Evolutionary conservation across 2,113 vertebrate species (phyloP).

Genomic region (Brachionichthys hirsutus): DNA sequence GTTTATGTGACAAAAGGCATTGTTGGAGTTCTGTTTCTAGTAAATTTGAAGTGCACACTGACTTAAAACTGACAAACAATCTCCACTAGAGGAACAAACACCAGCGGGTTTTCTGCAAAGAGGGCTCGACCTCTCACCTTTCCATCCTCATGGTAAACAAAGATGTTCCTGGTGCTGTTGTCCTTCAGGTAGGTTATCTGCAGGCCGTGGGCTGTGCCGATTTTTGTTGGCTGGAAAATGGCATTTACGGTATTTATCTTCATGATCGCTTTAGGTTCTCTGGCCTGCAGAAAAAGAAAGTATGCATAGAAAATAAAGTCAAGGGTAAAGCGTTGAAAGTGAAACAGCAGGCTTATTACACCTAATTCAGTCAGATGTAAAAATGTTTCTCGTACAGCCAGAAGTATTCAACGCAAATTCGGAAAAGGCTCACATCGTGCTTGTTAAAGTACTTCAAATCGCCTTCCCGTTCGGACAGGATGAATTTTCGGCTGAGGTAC

Average conservation of each 20-base stretch:
- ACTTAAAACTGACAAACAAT: constrained; percentile 11
- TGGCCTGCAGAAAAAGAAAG: constrained; percentile 79
- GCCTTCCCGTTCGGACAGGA: constrained; percentile 89
- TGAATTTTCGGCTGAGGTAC: constrained; percentile 90
- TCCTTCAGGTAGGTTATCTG: constrained; percentile 97
- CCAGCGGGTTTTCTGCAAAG: no score
- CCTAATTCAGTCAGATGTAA: no score
- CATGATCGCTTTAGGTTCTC: constrained; percentile 94
- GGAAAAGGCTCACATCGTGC: constrained; percentile 83
- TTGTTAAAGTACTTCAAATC: constrained; percentile 95
- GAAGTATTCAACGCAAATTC: neutral
- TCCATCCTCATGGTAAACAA: constrained; percentile 94
- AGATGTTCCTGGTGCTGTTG: constrained; percentile 97
- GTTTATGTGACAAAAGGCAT: neutral
- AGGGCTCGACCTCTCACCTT: constrained; percentile 80
- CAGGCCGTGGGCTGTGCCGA: constrained; percentile 87
- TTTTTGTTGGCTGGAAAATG: constrained; percentile 92
- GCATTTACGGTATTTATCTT: constrained; percentile 91
- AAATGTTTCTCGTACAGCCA: no score
- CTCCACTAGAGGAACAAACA: constrained; percentile 36
- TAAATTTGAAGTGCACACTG: neutral
- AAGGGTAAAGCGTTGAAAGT: no score
- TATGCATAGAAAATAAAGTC: neutral
- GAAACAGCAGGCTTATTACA: no score
- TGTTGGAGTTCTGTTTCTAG: no score